Base-by-base conservation (phyloP, 2,888 invertebrate genomes). In the Drosophila barbarae region DNA sequence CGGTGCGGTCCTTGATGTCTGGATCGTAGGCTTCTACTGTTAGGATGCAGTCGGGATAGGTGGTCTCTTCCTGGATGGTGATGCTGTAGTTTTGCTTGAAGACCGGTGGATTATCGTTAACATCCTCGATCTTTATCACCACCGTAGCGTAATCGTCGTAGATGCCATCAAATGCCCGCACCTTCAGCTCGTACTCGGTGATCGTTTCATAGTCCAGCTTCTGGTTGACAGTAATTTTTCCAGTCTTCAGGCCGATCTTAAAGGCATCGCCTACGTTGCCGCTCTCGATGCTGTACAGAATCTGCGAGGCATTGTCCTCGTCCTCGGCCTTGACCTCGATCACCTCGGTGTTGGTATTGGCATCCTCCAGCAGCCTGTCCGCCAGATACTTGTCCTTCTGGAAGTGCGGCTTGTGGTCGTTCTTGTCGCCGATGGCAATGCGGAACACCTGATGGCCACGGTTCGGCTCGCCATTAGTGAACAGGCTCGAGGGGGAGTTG, bases 321-420 rank as follows among this genome's bases (percentile, higher is more conserved):
- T 98, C 98, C 59, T 93, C 90, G 0, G 98, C 98, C 73, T 93
- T 93, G 1, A 98, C 97, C 89, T 96, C 95, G 42, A 96, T 95
- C 8, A 97, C 96, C 53, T 94, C 92, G 64, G 93, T 93, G 83
- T 95, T 95, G 26, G 93, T 92, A 87, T 97, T 96, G 4, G 95
- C 94, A 88, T 95, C 94, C 90, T 98, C 98, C 32, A 93, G 92
- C 72, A 96, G 92, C 52, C 93, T 92, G 76, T 94, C 93, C 0
- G 95, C 94, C 18, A 93, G 91, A 87, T 95, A 96, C 7, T 92
- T 91, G 1, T 91, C 89, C 85, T 94, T 92, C n/a, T 93, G 93
- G 87, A 99, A 99, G 78, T 93, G 93, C 0, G 99, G 99, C 21
- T 94, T 92, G 89, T 99, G 98, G 89, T 99, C 99, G 88, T 99